Percentiles rank a stretch among this genome's conserved stretches.
Evolutionary conservation across 1,140 invertebrate genomes (phyloP).

Genomic region (Agrilus planipennis): DNA sequence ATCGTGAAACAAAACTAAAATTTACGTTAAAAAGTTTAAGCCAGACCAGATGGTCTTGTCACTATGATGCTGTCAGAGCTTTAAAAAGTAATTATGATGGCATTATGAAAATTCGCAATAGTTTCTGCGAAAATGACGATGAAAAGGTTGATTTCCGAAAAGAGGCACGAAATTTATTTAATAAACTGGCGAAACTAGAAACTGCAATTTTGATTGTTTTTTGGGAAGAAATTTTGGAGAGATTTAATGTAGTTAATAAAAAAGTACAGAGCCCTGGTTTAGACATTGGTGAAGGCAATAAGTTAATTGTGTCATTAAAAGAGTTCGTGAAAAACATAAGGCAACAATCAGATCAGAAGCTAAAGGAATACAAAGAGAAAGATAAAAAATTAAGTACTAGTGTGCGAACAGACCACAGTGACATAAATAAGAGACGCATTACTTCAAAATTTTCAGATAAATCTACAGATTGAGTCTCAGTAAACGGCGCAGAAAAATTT

Average conservation of each 20-base stretch:
- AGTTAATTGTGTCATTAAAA: conserved; percentile 5
- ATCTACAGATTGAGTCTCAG: too few species aligned
- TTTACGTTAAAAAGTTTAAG: conserved; percentile 4
- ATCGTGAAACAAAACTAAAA: conserved; percentile 6
- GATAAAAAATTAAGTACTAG: neutral
- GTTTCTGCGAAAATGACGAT: conserved; percentile 1
- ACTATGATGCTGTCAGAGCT: conserved; percentile 1
- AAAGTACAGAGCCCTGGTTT: conserved; percentile 3
- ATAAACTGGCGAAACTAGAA: neutral
- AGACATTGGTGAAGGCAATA: conserved; percentile 2
- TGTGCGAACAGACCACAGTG: conserved; percentile 3
- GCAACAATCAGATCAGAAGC: conserved; percentile 3
- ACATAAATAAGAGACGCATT: conserved; percentile 3
- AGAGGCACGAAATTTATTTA: conserved; percentile 4
- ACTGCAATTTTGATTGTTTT: conserved; percentile 3
- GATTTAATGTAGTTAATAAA: too few species aligned
- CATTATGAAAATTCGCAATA: conserved; percentile 3
- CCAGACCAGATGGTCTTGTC: conserved; percentile 5
- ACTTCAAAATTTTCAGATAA: conserved; percentile 7
- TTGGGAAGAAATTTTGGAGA: too few species aligned
- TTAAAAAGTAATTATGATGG: neutral
- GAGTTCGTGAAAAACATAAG: conserved; percentile 2
- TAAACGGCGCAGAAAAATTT: conserved; percentile 8
- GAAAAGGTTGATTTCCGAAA: conserved; percentile 2
- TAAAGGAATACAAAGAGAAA: conserved; percentile 6